Percentiles rank a stretch among this genome's conserved stretches.
These are phyloP conservation scores for Aporrectodea caliginosa DNA, from an alignment of 1,140 invertebrate genomes.

Conservation along the genomic window DNA sequence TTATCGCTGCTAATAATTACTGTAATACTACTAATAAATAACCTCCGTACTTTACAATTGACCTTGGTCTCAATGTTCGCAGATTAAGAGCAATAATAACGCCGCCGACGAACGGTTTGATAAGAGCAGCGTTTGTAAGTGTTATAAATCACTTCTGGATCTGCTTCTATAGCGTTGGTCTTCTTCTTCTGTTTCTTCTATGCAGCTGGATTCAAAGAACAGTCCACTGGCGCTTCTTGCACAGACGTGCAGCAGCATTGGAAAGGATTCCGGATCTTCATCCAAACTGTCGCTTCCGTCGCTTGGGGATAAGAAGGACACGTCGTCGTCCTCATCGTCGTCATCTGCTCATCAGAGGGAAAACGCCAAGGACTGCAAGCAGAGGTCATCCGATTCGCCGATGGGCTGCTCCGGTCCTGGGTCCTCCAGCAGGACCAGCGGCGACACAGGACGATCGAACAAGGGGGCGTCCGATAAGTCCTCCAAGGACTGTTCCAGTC, in stretches of 20 bases:
- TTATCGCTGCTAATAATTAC: too few relatives aligned
- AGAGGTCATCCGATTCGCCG: not conserved
- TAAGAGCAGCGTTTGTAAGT: too few relatives aligned
- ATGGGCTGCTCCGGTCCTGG: not conserved
- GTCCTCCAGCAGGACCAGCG: not conserved
- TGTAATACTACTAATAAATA: too few relatives aligned
- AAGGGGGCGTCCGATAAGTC: not conserved
- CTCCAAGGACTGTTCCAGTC: not conserved
- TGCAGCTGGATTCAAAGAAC: conserved; percentile 95
- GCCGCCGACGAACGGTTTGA: too few relatives aligned
- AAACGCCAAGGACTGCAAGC: not conserved
- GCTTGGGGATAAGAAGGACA: not conserved
- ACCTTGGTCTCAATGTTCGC: too few relatives aligned
- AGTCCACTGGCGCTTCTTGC: conserved; percentile 91
- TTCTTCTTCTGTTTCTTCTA: conserved; percentile 40
- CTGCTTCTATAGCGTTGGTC: not conserved
- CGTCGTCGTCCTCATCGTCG: conserved; percentile 14
- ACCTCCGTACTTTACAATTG: too few relatives aligned
- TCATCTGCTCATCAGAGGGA: too few relatives aligned
- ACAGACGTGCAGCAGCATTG: conserved; percentile 96
- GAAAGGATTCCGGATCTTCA: conserved; percentile 74
- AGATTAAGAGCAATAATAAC: too few relatives aligned
- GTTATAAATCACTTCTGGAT: too few relatives aligned
- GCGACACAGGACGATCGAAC: not conserved
- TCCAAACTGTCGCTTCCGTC: not conserved